These are phyloP conservation scores for Hydrolagus colliei DNA, from an alignment of 2,797 vertebrate species.

Conservation along the genomic window DNA sequence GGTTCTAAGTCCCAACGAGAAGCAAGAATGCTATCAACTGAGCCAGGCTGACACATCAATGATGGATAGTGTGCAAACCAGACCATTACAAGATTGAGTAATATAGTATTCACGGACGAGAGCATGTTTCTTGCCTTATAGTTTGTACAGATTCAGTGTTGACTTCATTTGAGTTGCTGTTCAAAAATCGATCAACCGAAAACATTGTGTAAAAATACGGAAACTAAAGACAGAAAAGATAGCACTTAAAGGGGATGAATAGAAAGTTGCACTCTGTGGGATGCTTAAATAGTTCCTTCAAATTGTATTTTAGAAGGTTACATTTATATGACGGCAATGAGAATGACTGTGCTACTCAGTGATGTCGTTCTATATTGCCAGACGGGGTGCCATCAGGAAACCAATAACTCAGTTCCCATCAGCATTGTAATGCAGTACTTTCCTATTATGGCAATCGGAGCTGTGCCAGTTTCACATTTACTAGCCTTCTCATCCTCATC, in stretches of 20 bases:
- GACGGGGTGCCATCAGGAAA: neutral
- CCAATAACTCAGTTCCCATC: slow-evolving; percentile 7
- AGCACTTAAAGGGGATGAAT: neutral
- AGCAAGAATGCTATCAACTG: too few relatives aligned
- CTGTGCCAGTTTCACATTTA: neutral
- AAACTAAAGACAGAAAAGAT: neutral
- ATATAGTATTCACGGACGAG: neutral
- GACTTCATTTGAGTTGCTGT: neutral
- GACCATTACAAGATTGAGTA: too few relatives aligned
- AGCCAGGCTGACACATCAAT: too few relatives aligned
- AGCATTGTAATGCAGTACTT: neutral
- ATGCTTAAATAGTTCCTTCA: neutral
- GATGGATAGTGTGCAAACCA: too few relatives aligned
- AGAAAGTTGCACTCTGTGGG: neutral
- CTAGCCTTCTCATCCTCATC: neutral
- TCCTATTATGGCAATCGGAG: neutral
- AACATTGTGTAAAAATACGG: too few relatives aligned
- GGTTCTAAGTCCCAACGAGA: too few relatives aligned
- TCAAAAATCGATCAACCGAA: neutral
- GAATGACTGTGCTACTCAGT: neutral
- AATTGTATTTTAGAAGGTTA: neutral
- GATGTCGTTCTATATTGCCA: neutral
- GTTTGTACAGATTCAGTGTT: neutral
- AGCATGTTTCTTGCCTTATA: neutral
- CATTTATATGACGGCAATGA: neutral